phyloP scores from a whole-genome alignment of 1,140 invertebrate genomes.

The Vanessa atalanta region DNA sequence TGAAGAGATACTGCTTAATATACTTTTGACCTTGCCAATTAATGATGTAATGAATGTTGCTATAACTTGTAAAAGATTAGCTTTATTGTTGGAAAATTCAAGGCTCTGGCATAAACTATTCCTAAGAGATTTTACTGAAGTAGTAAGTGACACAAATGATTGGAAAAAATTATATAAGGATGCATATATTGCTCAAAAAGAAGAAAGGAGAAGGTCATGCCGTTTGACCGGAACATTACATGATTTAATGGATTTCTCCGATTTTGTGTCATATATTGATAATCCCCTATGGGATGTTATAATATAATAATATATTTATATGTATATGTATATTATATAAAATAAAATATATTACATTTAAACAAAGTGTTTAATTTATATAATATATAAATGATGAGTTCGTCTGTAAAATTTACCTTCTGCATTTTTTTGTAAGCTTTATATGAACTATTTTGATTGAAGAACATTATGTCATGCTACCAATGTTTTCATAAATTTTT shows the following conservation, averaged over 20 bases:
- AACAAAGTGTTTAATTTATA: too few species aligned
- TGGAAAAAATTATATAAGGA: conserved; percentile 60
- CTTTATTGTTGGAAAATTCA: conserved; percentile 45
- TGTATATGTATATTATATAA: neutral
- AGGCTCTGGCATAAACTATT: conserved; percentile 63
- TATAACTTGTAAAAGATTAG: conserved; percentile 60
- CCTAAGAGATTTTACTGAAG: conserved; percentile 56
- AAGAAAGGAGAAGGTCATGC: conserved; percentile 36
- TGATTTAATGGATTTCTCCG: conserved; percentile 32
- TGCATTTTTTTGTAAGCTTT: too few species aligned
- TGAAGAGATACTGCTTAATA: conserved; percentile 62
- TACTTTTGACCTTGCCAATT: conserved; percentile 53
- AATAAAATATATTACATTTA: neutral
- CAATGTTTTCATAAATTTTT: too few species aligned
- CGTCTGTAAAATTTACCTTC: too few species aligned
- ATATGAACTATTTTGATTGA: too few species aligned
- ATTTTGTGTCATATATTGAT: conserved; percentile 33
- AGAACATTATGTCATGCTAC: too few species aligned
- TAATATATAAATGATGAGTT: too few species aligned
- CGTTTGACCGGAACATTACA: conserved; percentile 36
- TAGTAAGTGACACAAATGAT: conserved; percentile 33
- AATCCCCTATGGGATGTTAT: conserved; percentile 36
- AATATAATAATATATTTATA: conserved; percentile 9
- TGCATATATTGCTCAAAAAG: conserved; percentile 42
- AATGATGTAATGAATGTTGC: conserved; percentile 53